Evolutionary conservation across 1,140 invertebrate genomes (phyloP).

Genomic region (Ceratoteleas bidentatus): DNA sequence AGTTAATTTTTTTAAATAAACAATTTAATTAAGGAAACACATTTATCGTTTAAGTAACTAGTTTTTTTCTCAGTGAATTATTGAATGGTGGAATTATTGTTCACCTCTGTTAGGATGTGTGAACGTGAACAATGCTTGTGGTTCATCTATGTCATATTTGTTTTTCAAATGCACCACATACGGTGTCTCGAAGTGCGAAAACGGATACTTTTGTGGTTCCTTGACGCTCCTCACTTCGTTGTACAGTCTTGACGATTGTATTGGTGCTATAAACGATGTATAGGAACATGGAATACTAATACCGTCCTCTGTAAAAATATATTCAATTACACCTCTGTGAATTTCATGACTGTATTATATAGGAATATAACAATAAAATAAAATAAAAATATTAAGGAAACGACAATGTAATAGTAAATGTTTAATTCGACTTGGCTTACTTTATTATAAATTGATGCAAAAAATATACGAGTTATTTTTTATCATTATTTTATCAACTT

Average conservation of each 20-base stretch:
- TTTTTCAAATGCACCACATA: slow-evolving; percentile 97
- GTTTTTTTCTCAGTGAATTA: not conserved
- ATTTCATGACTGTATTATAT: no score
- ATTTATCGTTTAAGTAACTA: no score
- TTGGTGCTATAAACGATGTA: slow-evolving; percentile 94
- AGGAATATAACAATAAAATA: no score
- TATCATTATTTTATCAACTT: no score
- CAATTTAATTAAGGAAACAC: no score
- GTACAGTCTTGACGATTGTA: slow-evolving; percentile 90
- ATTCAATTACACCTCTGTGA: no score
- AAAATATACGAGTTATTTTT: no score
- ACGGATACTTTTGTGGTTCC: slow-evolving; percentile 83
- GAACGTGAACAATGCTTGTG: slow-evolving; percentile 93
- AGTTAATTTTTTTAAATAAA: no score
- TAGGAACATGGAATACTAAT: slow-evolving; percentile 96
- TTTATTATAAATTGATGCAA: no score
- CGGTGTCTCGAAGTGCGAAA: slow-evolving; percentile 90
- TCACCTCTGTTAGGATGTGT: slow-evolving; percentile 90
- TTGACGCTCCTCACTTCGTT: slow-evolving; percentile 85
- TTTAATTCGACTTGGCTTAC: no score
- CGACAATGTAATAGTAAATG: no score
- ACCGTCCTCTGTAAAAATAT: slow-evolving; percentile 85
- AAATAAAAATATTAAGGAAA: no score
- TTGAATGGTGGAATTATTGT: not conserved
- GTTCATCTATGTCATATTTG: slow-evolving; percentile 90